These are phyloP conservation scores for Penaeus chinensis DNA, from an alignment of 1,140 invertebrate genomes.

Conservation along the genomic window DNA sequence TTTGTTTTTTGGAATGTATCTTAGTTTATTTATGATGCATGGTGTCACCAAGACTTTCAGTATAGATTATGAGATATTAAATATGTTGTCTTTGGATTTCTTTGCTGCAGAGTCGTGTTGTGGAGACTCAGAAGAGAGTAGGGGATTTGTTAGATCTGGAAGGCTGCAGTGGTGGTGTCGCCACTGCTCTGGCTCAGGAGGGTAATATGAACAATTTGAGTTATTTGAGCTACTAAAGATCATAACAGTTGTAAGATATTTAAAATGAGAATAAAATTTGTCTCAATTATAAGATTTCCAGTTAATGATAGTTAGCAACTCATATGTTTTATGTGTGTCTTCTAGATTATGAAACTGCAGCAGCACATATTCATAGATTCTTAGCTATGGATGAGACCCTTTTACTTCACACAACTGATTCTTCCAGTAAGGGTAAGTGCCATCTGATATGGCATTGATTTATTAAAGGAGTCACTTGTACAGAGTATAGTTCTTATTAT, in stretches of 20 bases:
- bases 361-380: conserved; percentile 94
- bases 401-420: conserved; percentile 68
- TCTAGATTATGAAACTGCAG: conserved; percentile 88
- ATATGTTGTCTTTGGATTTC: conserved; percentile 27
- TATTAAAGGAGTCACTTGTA: background rate
- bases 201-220: conserved; percentile 7
- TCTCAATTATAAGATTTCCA: background rate
- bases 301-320: background rate
- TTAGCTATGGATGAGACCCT: conserved; percentile 94
- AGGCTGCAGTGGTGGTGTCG: conserved; percentile 72
- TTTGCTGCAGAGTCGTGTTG: conserved; percentile 82
- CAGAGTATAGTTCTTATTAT: background rate
- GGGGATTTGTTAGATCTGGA: conserved; percentile 97
- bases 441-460: background rate
- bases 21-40: background rate
- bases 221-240: background rate
- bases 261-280: background rate
- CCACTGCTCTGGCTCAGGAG: conserved; percentile 62
- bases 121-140: conserved; percentile 93
- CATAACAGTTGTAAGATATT: too few relatives aligned
- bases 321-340: background rate
- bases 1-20: conserved; percentile 68
- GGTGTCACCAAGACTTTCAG: background rate
- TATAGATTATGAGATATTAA: background rate
- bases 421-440: conserved; percentile 70